Evolutionary conservation across 2,113 vertebrate genomes (phyloP).

Genomic region (Ctenodactylus gundi): DNA sequence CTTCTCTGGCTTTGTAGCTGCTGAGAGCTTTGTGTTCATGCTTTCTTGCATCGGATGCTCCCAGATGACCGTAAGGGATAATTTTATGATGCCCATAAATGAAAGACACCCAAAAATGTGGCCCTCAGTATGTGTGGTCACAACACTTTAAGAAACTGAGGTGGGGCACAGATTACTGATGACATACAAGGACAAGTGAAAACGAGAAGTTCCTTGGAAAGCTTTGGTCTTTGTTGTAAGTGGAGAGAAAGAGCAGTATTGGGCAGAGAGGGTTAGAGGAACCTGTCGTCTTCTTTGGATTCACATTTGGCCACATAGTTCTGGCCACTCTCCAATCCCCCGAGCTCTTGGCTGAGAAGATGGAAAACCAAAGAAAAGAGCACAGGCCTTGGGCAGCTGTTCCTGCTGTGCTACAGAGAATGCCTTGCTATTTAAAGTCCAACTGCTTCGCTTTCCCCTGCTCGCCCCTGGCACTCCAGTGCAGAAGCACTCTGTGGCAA

Average conservation of each 20-base stretch:
- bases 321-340: conserved; percentile 63
- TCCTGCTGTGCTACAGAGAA: neutral
- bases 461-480: neutral
- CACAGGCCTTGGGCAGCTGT: conserved; percentile 61
- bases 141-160: neutral
- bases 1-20: neutral
- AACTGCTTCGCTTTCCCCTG: conserved; percentile 34
- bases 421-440: conserved; percentile 51
- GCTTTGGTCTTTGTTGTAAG: neutral
- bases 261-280: neutral
- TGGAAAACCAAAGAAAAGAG: conserved; percentile 60
- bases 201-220: neutral
- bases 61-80: neutral
- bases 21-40: neutral
- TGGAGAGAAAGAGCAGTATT: neutral
- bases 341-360: conserved; percentile 65
- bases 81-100: neutral
- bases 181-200: neutral
- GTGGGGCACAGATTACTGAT: neutral
- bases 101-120: neutral
- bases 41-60: neutral
- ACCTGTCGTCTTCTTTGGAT: conserved; percentile 33
- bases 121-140: neutral
- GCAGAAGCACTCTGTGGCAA: conserved; percentile 21
- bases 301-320: conserved; percentile 21